Evolutionary conservation across 1,140 invertebrate genomes (phyloP), one percentile per base, ranked within the genome.

Genomic region (Drosophila orosa): DNA sequence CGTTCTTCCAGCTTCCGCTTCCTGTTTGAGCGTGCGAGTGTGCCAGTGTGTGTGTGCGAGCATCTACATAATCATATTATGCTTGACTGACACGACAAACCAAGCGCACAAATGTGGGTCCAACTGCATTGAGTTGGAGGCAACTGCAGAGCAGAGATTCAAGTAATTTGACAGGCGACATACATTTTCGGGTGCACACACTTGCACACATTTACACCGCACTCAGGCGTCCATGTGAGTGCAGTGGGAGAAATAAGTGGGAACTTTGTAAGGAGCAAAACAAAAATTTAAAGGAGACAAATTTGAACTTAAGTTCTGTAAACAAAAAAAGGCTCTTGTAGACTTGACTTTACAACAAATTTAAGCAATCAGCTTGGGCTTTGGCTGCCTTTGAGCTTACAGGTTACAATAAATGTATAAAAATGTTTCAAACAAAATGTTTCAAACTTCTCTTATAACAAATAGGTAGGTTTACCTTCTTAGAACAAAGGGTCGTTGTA

Each of bases 31-130:
- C 48, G 47, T 76, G 24, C 71, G 37, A 62, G 47, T 58, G 45
- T 57, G 55, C 29, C 59, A 56, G 33, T 37, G 48, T 37, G 60
- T 62, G 25, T 47, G 63, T 48, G 67, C 24, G 57, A 83, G 76
- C 84, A 87, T 87, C 83, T 87, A 87, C 83, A 87, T 87, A 87
- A 87, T 87, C 84, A 87, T 87, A 87, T 87, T 87, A 87, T 87
- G 83, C 83, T 87, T 87, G 83, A 87, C 83, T 87, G 80, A 78
- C 83, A 87, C 76, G 84, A 83, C 83, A 87, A 87, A 87, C 79
- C 83, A 87, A 87, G 84, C 83, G 84, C 82, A 86, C 83, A 89
- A 86, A 86, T 86, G 83, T 87, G 83, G 83, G 84, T 87, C 83
- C 84, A 89, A 87, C 72, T 87, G 83, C 83, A 86, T 85, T 81